Evolutionary conservation across 2,113 vertebrate species (phyloP), one percentile per base, ranked within the genome.

Genomic region (Toxostoma redivivum): DNA sequence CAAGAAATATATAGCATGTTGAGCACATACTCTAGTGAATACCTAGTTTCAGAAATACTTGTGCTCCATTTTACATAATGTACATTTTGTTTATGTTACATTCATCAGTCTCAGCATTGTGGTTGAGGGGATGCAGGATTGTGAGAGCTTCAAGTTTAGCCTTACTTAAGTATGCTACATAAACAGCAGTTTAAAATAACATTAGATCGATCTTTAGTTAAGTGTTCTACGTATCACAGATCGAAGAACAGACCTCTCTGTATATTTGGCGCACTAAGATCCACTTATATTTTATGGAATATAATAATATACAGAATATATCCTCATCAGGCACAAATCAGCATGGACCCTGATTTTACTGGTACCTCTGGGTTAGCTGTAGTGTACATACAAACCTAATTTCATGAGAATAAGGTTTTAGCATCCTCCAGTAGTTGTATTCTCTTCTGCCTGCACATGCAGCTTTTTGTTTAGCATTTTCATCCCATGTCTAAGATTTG

Each of bases 241-340:
- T 73, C 45, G 70, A 72, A 83, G 50, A 74, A 66, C 14, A 17
- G 50, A 5, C 1, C 7, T 83, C 0, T 85, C 38, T 0, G 0
- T 69, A 2, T 73, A 25, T 51, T 51, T 72, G 35, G 8, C 40
- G 81, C 8, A 44, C 11, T 12, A 37, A 33, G 17, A 72, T 53
- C 5, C 8, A 13, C 30, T 69, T 77, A 4, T 1, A 20, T 83
- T 80, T 91, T 61, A 40, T n/a, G 60, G 23, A 60, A 24, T 61
- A 60, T 76, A 30, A 47, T 76, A 31, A 38, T 24, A 25, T 11
- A 31, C 19, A 31, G 28, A 31, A 38, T 31, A 3, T 61, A 40
- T 70, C 17, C 15, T 73, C 11, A 40, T 38, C 19, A 62, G 47
- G 37, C n/a, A 48, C 45, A 70, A 30, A 38, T 65, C n/a, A 16